Percentiles rank a stretch among this genome's conserved stretches.
phyloP scores from a whole-genome alignment of 2,113 vertebrate species.

The Ploceus nigricollis region DNA sequence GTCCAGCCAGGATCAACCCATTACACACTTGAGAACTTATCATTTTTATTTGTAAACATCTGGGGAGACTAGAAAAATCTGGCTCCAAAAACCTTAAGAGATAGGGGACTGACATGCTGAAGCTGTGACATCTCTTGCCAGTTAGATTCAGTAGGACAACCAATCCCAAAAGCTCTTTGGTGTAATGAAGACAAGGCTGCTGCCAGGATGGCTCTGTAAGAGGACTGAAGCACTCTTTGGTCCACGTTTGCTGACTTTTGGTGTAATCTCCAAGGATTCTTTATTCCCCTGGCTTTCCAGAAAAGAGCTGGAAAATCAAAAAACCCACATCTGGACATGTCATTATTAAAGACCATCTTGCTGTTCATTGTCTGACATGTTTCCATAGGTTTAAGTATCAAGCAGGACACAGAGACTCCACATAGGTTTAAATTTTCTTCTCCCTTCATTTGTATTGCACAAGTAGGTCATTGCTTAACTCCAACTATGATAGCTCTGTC shows the following conservation, averaged over 20 bases:
- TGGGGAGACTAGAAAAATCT: background rate
- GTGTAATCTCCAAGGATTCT: background rate
- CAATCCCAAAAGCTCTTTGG: background rate
- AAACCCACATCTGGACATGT: background rate
- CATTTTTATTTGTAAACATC: background rate
- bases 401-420: background rate
- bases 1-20: background rate
- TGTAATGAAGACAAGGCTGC: background rate
- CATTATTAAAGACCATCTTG: background rate
- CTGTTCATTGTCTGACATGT: background rate
- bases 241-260: background rate
- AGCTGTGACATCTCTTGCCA: background rate
- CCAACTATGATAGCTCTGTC: background rate
- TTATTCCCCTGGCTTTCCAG: background rate
- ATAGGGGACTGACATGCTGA: background rate
- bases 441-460: background rate
- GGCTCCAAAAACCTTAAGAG: background rate
- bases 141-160: background rate
- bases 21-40: background rate
- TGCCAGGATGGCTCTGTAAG: background rate
- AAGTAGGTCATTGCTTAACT: background rate
- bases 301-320: background rate
- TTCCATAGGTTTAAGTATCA: background rate
- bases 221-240: background rate
- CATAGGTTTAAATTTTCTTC: background rate